Evolutionary conservation across 2,113 vertebrate genomes (phyloP), one percentile per base, ranked within the genome.

Genomic region (Callionymus lyra): DNA sequence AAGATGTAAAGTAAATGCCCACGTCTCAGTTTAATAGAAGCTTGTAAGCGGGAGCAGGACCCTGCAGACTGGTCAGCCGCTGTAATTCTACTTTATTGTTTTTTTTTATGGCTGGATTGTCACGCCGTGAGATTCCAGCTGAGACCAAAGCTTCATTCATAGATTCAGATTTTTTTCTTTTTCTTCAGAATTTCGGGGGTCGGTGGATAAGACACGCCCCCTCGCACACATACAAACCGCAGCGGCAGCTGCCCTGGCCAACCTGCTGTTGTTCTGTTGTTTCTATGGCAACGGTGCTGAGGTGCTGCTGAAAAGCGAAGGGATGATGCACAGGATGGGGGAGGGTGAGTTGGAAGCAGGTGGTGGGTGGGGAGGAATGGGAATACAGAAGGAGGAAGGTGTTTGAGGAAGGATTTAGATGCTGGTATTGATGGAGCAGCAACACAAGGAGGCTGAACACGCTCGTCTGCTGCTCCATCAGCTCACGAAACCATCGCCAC

Each of bases 251-350:
- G 57, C 47, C 8, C 4, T 27, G 41, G 63, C 72, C 75, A 79
- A 85, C 77, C 85, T 84, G 80, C 84, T 86, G 86, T 86, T 85
- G 77, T 84, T 70, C 76, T 50, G 62, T 63, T 77, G 89, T 94
- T 92, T 87, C 91, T 84, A 91, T 90, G 85, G 86, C 60, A 75
- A 88, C 86, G 73, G 76, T 48, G 63, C 83, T 65, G 76, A 80
- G 76, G 82, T 85, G 82, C 83, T 65, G 68, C 68, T 65, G 55
- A 68, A 47, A 69, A 65, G 74, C 40, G 62, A 70, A 79, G 82
- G 54, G 66, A 73, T 81, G 71, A 70, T 80, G 70, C 51, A 65
- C 50, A 38, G 53, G 47, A 38, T 65, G 53, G 64, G 77, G 63
- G 65, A 59, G 38, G 63, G 68, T 46, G 53, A 57, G 34, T 47